Conservation (phyloP, 2,888 invertebrate species). For the Scrobipalpa atriplicella region DNA sequence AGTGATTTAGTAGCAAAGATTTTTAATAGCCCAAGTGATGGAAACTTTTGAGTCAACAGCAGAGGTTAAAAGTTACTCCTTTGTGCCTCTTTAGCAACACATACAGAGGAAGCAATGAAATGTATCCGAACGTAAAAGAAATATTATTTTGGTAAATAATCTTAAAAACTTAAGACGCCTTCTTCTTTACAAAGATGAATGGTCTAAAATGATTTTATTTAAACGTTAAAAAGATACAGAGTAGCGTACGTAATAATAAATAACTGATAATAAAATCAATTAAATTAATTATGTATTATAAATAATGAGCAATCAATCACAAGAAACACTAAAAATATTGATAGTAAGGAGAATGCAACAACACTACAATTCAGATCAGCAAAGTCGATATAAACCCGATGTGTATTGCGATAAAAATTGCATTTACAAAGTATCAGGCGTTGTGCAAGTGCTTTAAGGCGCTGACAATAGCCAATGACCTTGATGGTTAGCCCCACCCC, state of each 20-base stretch:
- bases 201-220: no score
- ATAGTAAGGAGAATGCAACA: not conserved
- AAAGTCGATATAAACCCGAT: not conserved
- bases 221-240: no score
- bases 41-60: conserved; percentile 3
- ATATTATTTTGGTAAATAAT: no score
- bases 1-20: conserved; percentile 18
- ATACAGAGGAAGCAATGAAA: no score
- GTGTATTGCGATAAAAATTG: not conserved
- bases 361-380: not conserved
- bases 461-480: no score
- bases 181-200: no score
- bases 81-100: not conserved
- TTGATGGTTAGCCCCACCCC: no score
- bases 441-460: conserved; percentile 2
- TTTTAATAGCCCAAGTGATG: not conserved
- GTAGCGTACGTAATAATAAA: no score
- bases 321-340: not conserved
- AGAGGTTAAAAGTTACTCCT: not conserved
- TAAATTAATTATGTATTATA: not conserved
- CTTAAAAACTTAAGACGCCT: no score
- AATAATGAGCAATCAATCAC: not conserved
- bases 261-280: no score
- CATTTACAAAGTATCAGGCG: conserved; percentile 19
- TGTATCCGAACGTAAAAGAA: no score